A percentile compares a stretch with the other conserved stretches of the same genome.
Conservation (phyloP, 1,140 invertebrate species). For the Musca vetustissima region DNA sequence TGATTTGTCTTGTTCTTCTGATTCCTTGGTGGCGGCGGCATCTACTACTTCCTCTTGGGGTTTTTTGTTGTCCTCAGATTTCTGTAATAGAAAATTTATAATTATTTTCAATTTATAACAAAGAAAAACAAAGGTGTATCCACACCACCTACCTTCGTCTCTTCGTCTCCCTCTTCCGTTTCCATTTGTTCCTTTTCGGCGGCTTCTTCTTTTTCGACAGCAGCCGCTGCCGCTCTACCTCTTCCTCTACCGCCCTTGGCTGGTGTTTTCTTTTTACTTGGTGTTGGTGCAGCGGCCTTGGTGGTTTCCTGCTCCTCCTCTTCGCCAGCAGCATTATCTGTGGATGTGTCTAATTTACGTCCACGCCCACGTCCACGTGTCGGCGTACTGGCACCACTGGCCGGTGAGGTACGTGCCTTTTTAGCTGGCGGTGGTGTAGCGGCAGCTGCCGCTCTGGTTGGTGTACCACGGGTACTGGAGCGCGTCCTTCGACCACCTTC, state of each 20-base stretch:
- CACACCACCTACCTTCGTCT: not conserved
- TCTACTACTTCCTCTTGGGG: not conserved
- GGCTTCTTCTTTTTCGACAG: conserved; percentile 2
- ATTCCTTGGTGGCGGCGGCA: too few relatives aligned
- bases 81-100: not conserved
- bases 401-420: conserved; percentile 46
- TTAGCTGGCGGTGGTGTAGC: conserved; percentile 51
- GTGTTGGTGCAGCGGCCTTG: not conserved
- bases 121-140: too few relatives aligned
- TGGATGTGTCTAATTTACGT: conserved; percentile 44
- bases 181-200: not conserved
- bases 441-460: conserved; percentile 36
- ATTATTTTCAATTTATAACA: too few relatives aligned
- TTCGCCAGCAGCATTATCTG: conserved; percentile 25
- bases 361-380: conserved; percentile 39
- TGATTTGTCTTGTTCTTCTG: too few relatives aligned
- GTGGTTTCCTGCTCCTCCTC: conserved; percentile 3
- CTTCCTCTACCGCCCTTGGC: conserved; percentile 24
- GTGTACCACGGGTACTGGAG: conserved; percentile 49
- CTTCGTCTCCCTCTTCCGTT: conserved; percentile 13
- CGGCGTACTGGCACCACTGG: conserved; percentile 35
- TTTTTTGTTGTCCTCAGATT: not conserved
- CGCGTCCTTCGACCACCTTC: conserved; percentile 49
- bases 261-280: conserved; percentile 36
- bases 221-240: not conserved